phyloP scores from a whole-genome alignment of 1,140 invertebrate genomes.

The Phymorhynchus buccinoides region DNA sequence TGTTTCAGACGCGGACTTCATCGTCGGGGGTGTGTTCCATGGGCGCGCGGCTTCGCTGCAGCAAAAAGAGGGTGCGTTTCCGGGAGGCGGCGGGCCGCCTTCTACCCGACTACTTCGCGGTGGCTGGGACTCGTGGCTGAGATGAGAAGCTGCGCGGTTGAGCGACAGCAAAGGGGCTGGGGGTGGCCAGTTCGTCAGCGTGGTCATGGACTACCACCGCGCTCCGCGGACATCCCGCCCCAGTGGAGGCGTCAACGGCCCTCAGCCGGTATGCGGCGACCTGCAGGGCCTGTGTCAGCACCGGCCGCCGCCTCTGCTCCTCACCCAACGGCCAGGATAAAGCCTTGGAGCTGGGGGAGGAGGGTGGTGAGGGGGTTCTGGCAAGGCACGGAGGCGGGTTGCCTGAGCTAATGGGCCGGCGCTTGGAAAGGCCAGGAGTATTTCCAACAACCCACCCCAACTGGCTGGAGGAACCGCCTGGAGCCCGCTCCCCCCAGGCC shows the following conservation, averaged over 20 bases:
- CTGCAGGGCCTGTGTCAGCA: constrained; percentile 61
- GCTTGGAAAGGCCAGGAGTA: constrained; percentile 64
- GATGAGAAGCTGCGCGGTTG: constrained; percentile 66
- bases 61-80: constrained; percentile 64
- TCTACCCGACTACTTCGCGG: constrained; percentile 69
- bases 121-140: constrained; percentile 69
- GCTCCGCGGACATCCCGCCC: constrained; percentile 64
- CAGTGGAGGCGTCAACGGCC: constrained; percentile 63
- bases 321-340: constrained; percentile 55
- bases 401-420: constrained; percentile 59
- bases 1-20: constrained; percentile 64
- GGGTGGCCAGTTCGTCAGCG: constrained; percentile 61
- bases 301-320: constrained; percentile 49
- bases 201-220: constrained; percentile 68
- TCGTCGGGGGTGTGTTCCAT: constrained; percentile 67
- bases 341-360: constrained; percentile 45
- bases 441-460: constrained; percentile 62
- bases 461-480: constrained; percentile 68
- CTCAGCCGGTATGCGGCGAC: constrained; percentile 68
- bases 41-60: constrained; percentile 66
- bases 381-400: constrained; percentile 63
- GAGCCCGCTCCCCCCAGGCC: constrained; percentile 42
- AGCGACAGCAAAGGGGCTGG: constrained; percentile 63
- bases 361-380: constrained; percentile 50
- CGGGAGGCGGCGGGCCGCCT: constrained; percentile 52